Conservation (phyloP, 2,888 invertebrate genomes). For the Tyria jacobaeae region DNA sequence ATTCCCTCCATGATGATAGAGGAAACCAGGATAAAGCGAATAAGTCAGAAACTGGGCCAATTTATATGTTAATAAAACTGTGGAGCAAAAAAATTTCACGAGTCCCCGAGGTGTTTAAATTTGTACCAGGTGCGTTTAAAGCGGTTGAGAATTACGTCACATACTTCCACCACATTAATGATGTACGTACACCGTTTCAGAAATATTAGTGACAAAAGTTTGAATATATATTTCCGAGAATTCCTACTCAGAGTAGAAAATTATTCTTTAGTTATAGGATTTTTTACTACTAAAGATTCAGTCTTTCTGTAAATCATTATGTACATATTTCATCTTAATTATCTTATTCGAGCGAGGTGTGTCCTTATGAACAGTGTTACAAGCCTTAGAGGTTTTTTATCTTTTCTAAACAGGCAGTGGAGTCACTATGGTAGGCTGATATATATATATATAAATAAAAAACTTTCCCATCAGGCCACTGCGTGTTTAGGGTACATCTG, state of each 20-base stretch:
- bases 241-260: not conserved
- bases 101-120: conserved; percentile 15
- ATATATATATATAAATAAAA: no score
- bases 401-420: no score
- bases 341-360: no score
- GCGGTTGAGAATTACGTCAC: conserved; percentile 12
- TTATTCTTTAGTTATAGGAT: no score
- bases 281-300: no score
- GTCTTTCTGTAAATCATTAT: no score
- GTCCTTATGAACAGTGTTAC: no score
- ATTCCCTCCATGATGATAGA: not conserved
- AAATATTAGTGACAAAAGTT: conserved; percentile 1
- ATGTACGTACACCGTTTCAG: conserved; percentile 2
- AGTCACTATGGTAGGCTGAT: no score
- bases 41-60: conserved; percentile 10
- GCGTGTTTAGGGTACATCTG: no score
- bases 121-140: conserved; percentile 17
- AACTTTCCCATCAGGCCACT: no score
- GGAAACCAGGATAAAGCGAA: conserved; percentile 1
- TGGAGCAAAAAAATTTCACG: conserved; percentile 16
- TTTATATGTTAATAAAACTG: conserved; percentile 25
- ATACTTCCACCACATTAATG: conserved; percentile 19
- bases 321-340: no score
- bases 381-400: no score
- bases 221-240: not conserved